Percentiles rank a stretch among this genome's conserved stretches.
Evolutionary conservation across 2,888 invertebrate genomes (phyloP).

Genomic region (Tipula unca): DNA sequence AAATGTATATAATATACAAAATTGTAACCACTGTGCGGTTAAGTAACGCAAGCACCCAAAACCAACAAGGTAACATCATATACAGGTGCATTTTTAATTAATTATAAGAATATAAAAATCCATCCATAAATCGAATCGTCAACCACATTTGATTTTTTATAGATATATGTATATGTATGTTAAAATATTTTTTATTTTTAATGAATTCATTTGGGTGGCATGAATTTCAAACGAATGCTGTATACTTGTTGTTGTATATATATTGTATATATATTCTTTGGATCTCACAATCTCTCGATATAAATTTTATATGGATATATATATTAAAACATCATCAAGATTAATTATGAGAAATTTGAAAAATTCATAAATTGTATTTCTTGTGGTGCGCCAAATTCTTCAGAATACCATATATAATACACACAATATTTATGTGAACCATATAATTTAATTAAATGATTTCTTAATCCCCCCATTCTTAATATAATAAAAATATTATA

Average conservation of each 20-base stretch:
- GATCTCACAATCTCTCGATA: not conserved
- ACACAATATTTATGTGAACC: not conserved
- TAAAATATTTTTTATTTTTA: not conserved
- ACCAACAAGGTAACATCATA: not conserved
- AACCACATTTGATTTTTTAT: slow-evolving; percentile 14
- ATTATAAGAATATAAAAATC: not conserved
- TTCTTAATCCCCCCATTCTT: not conserved
- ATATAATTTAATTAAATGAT: slow-evolving; percentile 14
- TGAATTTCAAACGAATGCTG: not conserved
- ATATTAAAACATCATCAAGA: slow-evolving; percentile 8
- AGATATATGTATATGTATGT: not conserved
- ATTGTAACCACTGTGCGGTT: not conserved
- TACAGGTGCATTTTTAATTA: not conserved
- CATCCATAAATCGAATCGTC: slow-evolving; percentile 8
- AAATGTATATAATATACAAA: not conserved
- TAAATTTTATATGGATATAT: not conserved
- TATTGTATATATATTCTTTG: not conserved
- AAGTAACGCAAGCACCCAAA: not conserved
- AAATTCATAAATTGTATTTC: not conserved
- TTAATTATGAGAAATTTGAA: not conserved
- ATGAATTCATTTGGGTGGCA: slow-evolving; percentile 8
- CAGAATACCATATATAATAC: not conserved
- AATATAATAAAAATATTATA: not conserved
- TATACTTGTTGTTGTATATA: not conserved
- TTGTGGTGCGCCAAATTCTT: not conserved